These are phyloP conservation scores for Altica lythri DNA, from an alignment of 2,888 invertebrate genomes.

Conservation along the genomic window DNA sequence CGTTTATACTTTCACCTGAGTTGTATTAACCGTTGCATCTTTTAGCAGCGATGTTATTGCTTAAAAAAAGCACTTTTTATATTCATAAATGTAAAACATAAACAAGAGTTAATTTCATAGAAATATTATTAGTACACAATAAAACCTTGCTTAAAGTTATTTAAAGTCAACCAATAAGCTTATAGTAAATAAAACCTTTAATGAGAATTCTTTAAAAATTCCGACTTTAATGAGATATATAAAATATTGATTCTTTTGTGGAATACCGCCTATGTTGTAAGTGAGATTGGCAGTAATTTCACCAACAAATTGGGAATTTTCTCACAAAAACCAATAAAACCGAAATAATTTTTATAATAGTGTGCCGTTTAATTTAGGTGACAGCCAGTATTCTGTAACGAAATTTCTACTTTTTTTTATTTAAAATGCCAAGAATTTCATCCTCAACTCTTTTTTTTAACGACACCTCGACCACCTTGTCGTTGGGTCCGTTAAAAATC, in stretches of 20 bases:
- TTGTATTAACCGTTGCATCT: too few relatives aligned
- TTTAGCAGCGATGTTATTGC: too few relatives aligned
- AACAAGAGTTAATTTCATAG: too few relatives aligned
- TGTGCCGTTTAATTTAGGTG: constrained; percentile 36
- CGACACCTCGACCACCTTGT: constrained; percentile 50
- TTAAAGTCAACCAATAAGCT: too few relatives aligned
- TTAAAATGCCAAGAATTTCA: constrained; percentile 40
- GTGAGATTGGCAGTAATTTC: constrained; percentile 31
- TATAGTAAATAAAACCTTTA: not conserved
- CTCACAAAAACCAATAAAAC: constrained; percentile 38
- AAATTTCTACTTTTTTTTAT: constrained; percentile 33
- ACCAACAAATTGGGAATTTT: constrained; percentile 40
- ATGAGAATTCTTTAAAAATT: constrained; percentile 1
- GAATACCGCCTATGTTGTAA: constrained; percentile 28
- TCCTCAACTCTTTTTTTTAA: constrained; percentile 41
- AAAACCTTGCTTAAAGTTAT: too few relatives aligned
- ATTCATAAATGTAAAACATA: too few relatives aligned
- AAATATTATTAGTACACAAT: too few relatives aligned
- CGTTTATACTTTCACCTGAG: too few relatives aligned
- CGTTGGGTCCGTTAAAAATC: constrained; percentile 42
- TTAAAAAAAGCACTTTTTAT: too few relatives aligned
- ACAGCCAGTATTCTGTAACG: constrained; percentile 29
- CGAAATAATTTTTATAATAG: constrained; percentile 34
- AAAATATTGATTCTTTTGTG: constrained; percentile 12
- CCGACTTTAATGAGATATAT: not conserved